phyloP scores from a whole-genome alignment of 2,888 invertebrate genomes.

The Drosophila pseudotakahashii region DNA sequence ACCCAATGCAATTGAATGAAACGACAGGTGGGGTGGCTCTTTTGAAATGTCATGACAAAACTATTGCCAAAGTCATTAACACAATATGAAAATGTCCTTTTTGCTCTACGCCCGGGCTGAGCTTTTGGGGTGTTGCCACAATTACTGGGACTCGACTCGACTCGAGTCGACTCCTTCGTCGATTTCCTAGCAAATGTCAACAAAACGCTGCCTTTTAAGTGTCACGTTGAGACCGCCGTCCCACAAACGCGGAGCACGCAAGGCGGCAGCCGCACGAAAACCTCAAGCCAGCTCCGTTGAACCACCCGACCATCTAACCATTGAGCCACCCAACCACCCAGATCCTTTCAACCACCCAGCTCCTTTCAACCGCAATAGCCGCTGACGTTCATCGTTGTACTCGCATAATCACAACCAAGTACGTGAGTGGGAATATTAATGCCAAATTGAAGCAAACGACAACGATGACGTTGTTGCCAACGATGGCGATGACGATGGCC shows the following conservation, averaged over 20 bases:
- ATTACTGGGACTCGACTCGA: constrained; percentile 55
- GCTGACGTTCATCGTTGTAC: constrained; percentile 60
- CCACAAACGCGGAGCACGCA: constrained; percentile 57
- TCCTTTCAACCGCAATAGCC: constrained; percentile 55
- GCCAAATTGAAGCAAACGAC: constrained; percentile 79
- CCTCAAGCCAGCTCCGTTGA: constrained; percentile 30
- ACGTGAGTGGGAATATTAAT: constrained; percentile 82
- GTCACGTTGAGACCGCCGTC: constrained; percentile 60
- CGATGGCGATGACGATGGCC: constrained; percentile 42
- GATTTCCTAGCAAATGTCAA: constrained; percentile 77
- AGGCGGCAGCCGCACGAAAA: constrained; percentile 70
- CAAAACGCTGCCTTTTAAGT: constrained; percentile 78
- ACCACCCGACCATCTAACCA: neutral
- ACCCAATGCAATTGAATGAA: constrained; percentile 39
- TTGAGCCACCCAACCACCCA: constrained; percentile 12
- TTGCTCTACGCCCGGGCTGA: constrained; percentile 31
- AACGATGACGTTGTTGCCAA: constrained; percentile 44
- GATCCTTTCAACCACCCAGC: constrained; percentile 9
- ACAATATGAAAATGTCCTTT: constrained; percentile 69
- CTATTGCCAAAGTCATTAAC: constrained; percentile 78
- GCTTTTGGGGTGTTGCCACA: constrained; percentile 53
- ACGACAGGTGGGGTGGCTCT: constrained; percentile 31
- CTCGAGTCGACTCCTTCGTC: constrained; percentile 50
- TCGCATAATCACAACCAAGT: constrained; percentile 79
- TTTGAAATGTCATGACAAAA: constrained; percentile 67